phyloP scores from a whole-genome alignment of 2,888 invertebrate species.

The Hanleya hanleyi region DNA sequence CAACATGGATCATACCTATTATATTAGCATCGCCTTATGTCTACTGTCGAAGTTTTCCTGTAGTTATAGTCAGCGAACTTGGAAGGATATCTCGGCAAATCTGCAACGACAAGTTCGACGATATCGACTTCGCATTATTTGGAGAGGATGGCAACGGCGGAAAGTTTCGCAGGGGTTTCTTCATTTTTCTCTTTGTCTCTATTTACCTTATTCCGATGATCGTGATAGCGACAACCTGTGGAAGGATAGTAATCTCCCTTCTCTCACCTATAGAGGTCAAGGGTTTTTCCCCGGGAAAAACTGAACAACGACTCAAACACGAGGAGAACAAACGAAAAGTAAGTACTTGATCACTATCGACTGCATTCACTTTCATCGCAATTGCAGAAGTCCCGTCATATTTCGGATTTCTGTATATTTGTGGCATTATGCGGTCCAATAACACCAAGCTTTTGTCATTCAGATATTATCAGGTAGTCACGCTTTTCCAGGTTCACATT shows the following conservation, averaged over 20 bases:
- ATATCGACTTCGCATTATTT: constrained; percentile 43
- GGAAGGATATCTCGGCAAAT: constrained; percentile 66
- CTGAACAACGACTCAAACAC: neutral
- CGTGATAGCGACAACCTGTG: constrained; percentile 57
- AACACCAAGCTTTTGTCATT: no score
- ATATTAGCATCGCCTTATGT: constrained; percentile 59
- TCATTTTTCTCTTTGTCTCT: constrained; percentile 69
- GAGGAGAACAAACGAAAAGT: constrained; percentile 51
- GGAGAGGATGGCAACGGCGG: constrained; percentile 21
- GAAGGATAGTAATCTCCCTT: constrained; percentile 40
- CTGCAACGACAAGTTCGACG: constrained; percentile 65
- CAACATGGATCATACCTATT: constrained; percentile 72
- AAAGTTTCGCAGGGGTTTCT: constrained; percentile 56
- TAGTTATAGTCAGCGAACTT: constrained; percentile 56
- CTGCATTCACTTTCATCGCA: neutral
- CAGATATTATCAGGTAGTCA: no score
- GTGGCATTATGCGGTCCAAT: no score
- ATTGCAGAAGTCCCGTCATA: no score
- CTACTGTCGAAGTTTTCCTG: constrained; percentile 38
- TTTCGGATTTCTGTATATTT: no score
- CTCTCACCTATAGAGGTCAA: constrained; percentile 29
- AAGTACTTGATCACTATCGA: neutral
- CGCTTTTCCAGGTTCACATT: no score
- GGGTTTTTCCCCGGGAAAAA: neutral
- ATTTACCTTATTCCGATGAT: constrained; percentile 69